A percentile compares a stretch with the other conserved stretches of the same genome.
phyloP scores from a whole-genome alignment of 2,797 vertebrate genomes.

The Balearica regulorum region DNA sequence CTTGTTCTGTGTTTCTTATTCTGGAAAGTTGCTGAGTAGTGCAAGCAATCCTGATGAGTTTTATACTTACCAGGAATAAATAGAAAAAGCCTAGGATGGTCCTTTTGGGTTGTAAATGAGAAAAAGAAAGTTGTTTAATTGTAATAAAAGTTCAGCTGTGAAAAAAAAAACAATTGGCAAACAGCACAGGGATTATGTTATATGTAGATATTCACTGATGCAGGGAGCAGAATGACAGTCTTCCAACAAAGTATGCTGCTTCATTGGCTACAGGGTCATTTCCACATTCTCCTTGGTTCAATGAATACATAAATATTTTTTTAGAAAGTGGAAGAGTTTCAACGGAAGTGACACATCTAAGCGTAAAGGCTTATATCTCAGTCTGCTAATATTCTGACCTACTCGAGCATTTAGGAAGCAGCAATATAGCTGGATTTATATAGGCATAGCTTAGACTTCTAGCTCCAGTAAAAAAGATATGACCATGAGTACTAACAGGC shows the following conservation, averaged over 20 bases:
- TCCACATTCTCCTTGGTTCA: neutral
- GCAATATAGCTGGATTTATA: neutral
- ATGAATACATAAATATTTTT: neutral
- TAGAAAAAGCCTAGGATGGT: neutral
- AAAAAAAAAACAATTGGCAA: neutral
- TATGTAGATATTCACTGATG: neutral
- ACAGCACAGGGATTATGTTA: neutral
- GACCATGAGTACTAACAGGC: neutral
- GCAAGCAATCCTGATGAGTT: neutral
- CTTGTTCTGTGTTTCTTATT: neutral
- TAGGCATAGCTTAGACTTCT: neutral
- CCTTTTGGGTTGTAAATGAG: neutral
- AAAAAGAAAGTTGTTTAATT: neutral
- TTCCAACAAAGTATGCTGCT: neutral
- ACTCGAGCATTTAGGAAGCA: neutral
- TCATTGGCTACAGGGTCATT: neutral
- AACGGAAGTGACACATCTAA: neutral
- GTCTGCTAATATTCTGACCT: neutral
- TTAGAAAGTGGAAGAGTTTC: neutral
- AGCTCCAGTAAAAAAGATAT: neutral
- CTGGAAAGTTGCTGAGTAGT: neutral
- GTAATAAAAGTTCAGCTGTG: neutral
- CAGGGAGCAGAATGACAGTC: neutral
- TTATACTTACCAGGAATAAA: neutral
- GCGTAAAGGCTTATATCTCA: neutral